Percentiles rank a stretch among this genome's conserved stretches.
phyloP scores from a whole-genome alignment of 30 jellyfish, hydroid and myxozoan genomes.

The Turritopsis rubra region DNA sequence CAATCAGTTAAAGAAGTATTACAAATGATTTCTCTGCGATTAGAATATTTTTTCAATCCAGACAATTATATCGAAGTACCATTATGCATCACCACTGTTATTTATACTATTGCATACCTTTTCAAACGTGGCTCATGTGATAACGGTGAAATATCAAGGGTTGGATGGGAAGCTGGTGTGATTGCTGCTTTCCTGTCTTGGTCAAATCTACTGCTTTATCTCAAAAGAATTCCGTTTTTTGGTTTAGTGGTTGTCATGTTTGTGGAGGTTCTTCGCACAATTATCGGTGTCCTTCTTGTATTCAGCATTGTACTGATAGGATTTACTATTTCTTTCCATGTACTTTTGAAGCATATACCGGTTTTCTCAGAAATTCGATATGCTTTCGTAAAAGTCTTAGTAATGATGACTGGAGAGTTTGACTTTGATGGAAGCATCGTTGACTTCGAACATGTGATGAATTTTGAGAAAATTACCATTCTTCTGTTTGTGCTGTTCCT shows the following conservation, averaged over 20 bases:
- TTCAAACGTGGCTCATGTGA: background rate
- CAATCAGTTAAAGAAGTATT: constrained; percentile 50
- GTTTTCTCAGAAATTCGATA: constrained; percentile 34
- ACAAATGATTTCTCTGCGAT: constrained; percentile 38
- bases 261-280: constrained; percentile 29
- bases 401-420: constrained; percentile 71
- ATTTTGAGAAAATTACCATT: constrained; percentile 1
- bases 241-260: constrained; percentile 58
- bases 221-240: constrained; percentile 53
- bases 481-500: constrained; percentile 15
- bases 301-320: constrained; percentile 39
- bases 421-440: constrained; percentile 37
- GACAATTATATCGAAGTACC: constrained; percentile 57
- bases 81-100: constrained; percentile 44
- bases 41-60: constrained; percentile 40
- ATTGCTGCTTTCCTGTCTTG: constrained; percentile 36
- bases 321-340: constrained; percentile 44
- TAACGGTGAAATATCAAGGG: background rate
- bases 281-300: constrained; percentile 36
- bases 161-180: constrained; percentile 32
- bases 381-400: constrained; percentile 35
- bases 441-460: background rate
- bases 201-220: constrained; percentile 40
- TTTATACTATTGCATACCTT: constrained; percentile 46
- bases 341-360: constrained; percentile 39